Evolutionary conservation across 2,888 invertebrate genomes (phyloP), one percentile per base, ranked within the genome.

Genomic region (Sacculina carcini): DNA sequence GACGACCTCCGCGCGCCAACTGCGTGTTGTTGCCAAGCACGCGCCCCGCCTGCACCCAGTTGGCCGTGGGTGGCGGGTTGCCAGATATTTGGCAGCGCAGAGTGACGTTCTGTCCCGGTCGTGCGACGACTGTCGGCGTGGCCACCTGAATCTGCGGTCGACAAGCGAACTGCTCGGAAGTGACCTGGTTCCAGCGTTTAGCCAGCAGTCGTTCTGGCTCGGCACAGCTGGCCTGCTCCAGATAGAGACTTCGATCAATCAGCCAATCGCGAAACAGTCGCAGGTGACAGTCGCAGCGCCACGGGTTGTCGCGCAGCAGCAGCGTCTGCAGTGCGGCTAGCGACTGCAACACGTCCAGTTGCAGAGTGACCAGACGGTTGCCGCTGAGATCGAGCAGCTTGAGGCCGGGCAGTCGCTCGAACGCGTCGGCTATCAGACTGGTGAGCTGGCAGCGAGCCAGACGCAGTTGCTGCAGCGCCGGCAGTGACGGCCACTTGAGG

Each of bases 271-370:
- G 75, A 60, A 87, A 82, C 53, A 78, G 78, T 50, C 84, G 73
- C 53, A 89, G 66, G 56, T 79, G 75, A 65, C 89, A 89, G 64
- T 89, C 85, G 64, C 89, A 89, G 61, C 74, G 73, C 87, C 87
- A 89, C 5, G 81, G 84, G 65, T 89, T 89, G 29, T 79, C 79
- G 56, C 83, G 80, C 50, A 87, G 65, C 12, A 77, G 74, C 31
- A 87, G 69, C 2, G 82, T 80, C 66, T 84, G 85, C 54, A 87
- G 70, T 59, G 77, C 78, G 36, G 75, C 73, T 61, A 84, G 71
- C 54, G 78, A 78, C 64, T 77, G 70, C 53, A 83, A 73, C 6
- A 77, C 73, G 54, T 76, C 74, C 46, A 73, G 68, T 12, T 76
- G 74, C 36, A 82, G 64, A 60, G 74, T 74, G 50, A 77, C 76